A percentile compares a stretch with the other conserved stretches of the same genome.
phyloP scores from a whole-genome alignment of 2,113 vertebrate species.

The Pteropus alecto region DNA sequence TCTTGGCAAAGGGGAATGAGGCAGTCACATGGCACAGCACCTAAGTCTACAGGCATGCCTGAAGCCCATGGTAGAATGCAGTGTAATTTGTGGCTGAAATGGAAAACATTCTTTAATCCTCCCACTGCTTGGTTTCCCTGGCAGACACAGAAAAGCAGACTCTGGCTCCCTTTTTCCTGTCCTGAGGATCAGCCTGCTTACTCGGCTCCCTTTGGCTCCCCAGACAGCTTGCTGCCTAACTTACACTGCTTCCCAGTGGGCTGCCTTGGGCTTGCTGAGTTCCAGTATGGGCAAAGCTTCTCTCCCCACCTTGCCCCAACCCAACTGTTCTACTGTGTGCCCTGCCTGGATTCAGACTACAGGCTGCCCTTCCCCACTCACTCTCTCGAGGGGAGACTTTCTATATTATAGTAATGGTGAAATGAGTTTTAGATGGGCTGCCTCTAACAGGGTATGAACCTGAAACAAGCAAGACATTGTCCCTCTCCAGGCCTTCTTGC shows the following conservation, averaged over 20 bases:
- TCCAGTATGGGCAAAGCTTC: neutral
- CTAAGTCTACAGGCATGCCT: constrained; percentile 27
- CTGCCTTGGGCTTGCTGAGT: neutral
- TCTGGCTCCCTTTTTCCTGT: neutral
- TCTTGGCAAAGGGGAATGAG: neutral
- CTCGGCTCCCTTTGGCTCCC: neutral
- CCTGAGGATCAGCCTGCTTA: neutral
- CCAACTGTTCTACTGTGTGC: neutral
- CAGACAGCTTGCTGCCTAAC: neutral
- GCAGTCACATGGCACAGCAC: constrained; percentile 3
- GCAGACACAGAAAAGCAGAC: constrained; percentile 39
- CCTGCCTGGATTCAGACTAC: neutral
- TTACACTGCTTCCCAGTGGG: neutral
- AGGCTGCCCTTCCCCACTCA: neutral
- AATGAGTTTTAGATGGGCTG: neutral
- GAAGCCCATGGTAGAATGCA: neutral
- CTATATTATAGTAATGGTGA: neutral
- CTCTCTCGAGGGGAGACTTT: neutral
- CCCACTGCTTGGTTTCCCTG: constrained; percentile 22
- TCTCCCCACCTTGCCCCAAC: neutral
- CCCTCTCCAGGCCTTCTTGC: neutral
- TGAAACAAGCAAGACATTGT: neutral
- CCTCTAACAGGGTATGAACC: too few relatives aligned
- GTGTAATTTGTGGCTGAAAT: constrained; percentile 63
- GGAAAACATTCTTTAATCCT: constrained; percentile 61